phyloP scores from a whole-genome alignment of 2,888 invertebrate species.

The Eristalis arbustorum region DNA sequence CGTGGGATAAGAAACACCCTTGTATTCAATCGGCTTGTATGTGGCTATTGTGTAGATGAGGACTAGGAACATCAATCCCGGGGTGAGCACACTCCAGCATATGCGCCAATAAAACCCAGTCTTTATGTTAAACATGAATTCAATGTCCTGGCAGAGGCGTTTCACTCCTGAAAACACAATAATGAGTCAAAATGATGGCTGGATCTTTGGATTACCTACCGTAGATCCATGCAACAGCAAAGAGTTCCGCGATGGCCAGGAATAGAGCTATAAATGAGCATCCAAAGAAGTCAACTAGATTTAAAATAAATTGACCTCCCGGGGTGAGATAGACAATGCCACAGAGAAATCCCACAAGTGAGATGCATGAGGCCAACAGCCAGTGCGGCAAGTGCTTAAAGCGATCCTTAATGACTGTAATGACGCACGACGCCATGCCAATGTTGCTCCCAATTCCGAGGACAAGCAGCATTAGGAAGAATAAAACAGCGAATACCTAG shows the following conservation, averaged over 20 bases:
- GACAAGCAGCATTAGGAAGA: constrained; percentile 82
- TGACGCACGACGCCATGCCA: constrained; percentile 80
- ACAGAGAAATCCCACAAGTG: constrained; percentile 81
- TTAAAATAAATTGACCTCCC: constrained; percentile 87
- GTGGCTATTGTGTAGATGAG: constrained; percentile 86
- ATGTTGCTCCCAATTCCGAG: constrained; percentile 82
- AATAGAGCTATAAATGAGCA: constrained; percentile 88
- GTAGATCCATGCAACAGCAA: constrained; percentile 88
- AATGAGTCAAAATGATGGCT: not conserved
- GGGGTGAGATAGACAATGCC: constrained; percentile 85
- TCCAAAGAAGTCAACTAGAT: constrained; percentile 87
- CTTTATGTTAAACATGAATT: constrained; percentile 88
- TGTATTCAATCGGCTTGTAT: constrained; percentile 84
- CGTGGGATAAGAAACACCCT: constrained; percentile 83
- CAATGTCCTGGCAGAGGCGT: constrained; percentile 86
- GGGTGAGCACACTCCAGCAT: constrained; percentile 89
- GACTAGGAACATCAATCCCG: constrained; percentile 85
- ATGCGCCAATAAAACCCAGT: constrained; percentile 87
- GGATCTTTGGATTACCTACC: constrained; percentile 80
- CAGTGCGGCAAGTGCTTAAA: constrained; percentile 80
- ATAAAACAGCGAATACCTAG: constrained; percentile 81
- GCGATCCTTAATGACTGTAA: constrained; percentile 81
- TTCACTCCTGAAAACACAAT: constrained; percentile 81
- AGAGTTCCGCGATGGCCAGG: constrained; percentile 84
- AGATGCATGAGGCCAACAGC: constrained; percentile 81